Evolutionary conservation across 2,888 invertebrate genomes (phyloP), one percentile per base, ranked within the genome.

Genomic region (Netelia virgata): DNA sequence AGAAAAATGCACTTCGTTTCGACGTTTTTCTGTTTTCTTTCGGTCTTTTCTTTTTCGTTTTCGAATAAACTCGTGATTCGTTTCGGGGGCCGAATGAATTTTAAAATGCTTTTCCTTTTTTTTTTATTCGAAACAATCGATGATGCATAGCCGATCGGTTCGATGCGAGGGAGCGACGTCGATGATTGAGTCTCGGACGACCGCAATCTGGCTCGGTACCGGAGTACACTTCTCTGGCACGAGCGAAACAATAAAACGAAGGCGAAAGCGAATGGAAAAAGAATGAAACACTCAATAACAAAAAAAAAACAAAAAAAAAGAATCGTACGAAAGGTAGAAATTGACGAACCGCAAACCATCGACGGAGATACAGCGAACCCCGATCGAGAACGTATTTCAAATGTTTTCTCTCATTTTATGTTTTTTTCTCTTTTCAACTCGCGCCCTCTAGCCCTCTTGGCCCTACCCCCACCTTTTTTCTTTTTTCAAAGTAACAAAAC

Each of bases 111-210:
- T 36, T 2, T 23, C 2, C 36, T 6, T 36, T 36, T 36, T 36
- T 36, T 36, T 36, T 36, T 6, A 36, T 36, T 36, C 36, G 36
- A 36, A 36, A 36, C 10, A 14, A 47, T 61, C 36, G 20, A 14
- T 50, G 69, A 69, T 69, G 41, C 47, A 64, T 69, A 36, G 36
- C 36, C 36, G 36, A 36, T 36, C 59, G 1, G 57, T 73, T 79
- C 47, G 11, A 55, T 55, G 43, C 43, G 14, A 64, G 28, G 28
- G 23, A 57, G 28, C 64, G 57, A 47, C 28, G 73, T 36, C 36
- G 28, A 79, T 79, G 73, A 79, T 79, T 73, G 72, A 57, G 47
- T 68, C 68, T 69, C 43, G 73, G 68, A 55, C 18, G 43, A 73
- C 68, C 73, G 61, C 82, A 74, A 83, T 83, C 77, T 69, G n/a